phyloP scores from a whole-genome alignment of 2,797 vertebrate species.

The Rhyacichthys aspro region DNA sequence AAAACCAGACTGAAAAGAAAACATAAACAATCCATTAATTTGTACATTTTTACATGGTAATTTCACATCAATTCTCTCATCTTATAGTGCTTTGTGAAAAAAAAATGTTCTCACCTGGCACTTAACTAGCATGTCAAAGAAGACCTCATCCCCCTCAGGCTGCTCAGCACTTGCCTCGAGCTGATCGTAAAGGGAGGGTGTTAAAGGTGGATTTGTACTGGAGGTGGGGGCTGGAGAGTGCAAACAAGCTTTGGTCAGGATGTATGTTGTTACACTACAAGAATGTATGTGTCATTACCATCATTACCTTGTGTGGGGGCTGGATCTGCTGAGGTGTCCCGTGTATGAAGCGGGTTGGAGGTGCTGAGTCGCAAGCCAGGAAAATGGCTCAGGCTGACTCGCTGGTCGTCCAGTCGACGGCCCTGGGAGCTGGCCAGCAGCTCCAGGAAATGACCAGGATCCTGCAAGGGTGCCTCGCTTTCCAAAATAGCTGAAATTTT shows the following conservation, averaged over 20 bases:
- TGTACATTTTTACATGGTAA: too few species aligned
- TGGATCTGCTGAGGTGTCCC: conserved; percentile 73
- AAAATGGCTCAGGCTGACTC: conserved; percentile 84
- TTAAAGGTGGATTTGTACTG: conserved; percentile 64
- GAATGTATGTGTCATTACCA: not conserved
- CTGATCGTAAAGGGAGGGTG: conserved; percentile 77
- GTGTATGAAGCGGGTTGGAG: conserved; percentile 71
- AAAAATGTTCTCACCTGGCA: conserved; percentile 84
- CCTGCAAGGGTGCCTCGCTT: conserved; percentile 75
- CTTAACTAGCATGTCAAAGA: conserved; percentile 94
- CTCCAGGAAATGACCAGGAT: conserved; percentile 93
- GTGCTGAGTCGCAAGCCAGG: conserved; percentile 87
- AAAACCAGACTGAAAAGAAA: too few species aligned
- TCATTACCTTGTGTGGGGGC: conserved; percentile 51
- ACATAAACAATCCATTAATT: too few species aligned
- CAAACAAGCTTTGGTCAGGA: conserved; percentile 3
- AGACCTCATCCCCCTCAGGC: conserved; percentile 88
- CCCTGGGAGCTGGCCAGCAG: conserved; percentile 92
- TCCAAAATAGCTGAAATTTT: conserved; percentile 76
- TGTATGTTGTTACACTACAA: not conserved
- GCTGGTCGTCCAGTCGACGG: conserved; percentile 92
- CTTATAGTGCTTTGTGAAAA: too few species aligned
- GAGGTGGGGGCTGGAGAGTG: conserved; percentile 38
- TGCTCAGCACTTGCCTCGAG: conserved; percentile 76
- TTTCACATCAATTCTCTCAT: too few species aligned